phyloP scores from a whole-genome alignment of 2,888 invertebrate genomes.

The Cataglyphis altisquamis region DNA sequence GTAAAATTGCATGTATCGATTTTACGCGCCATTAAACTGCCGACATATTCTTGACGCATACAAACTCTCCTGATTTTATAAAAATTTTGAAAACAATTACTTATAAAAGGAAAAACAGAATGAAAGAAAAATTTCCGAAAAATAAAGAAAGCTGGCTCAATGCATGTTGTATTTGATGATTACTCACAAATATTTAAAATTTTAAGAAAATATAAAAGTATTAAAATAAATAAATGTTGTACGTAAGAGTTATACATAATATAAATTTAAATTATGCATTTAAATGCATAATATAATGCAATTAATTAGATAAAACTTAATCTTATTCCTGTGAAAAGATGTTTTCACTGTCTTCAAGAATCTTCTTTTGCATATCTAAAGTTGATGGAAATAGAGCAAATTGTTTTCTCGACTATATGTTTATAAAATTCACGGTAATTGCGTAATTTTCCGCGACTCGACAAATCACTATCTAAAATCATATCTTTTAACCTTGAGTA shows the following conservation, averaged over 20 bases:
- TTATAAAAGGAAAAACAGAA: background rate
- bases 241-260: background rate
- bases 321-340: background rate
- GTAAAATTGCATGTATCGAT: constrained; percentile 54
- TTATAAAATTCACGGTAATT: constrained; percentile 1
- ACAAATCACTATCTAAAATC: constrained; percentile 52
- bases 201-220: background rate
- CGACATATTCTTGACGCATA: background rate
- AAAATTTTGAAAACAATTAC: constrained; percentile 24
- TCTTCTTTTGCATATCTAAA: background rate
- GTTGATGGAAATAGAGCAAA: background rate
- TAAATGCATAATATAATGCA: background rate
- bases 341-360: background rate
- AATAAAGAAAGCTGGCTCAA: background rate
- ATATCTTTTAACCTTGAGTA: constrained; percentile 50
- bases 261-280: background rate
- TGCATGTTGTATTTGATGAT: background rate
- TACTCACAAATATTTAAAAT: background rate
- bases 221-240: background rate
- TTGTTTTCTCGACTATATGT: background rate
- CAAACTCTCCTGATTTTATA: constrained; percentile 19
- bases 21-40: constrained; percentile 45
- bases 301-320: background rate
- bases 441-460: constrained; percentile 14
- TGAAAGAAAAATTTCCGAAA: background rate